Evolutionary conservation across 2,113 vertebrate genomes (phyloP).

Genomic region (Lepus americanus): DNA sequence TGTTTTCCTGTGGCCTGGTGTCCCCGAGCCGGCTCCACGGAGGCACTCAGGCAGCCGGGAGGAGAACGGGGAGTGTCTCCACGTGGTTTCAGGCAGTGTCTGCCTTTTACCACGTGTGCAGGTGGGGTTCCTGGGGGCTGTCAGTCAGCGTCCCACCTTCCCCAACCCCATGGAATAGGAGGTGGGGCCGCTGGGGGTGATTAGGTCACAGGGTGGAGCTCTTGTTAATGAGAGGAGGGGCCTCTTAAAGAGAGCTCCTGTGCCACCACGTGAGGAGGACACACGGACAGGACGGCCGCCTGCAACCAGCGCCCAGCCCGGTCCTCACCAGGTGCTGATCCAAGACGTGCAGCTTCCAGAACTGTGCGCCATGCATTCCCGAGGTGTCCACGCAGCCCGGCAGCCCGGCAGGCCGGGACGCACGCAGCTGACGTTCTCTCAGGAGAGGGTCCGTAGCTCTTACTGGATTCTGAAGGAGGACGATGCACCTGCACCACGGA

Average conservation of each 20-base stretch:
- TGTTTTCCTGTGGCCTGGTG: neutral
- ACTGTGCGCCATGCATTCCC: no score
- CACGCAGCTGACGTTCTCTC: fast-evolving
- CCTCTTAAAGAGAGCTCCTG: neutral
- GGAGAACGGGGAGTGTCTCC: fast-evolving
- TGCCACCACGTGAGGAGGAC: neutral
- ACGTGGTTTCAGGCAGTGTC: fast-evolving
- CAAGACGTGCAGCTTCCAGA: neutral
- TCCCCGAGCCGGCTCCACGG: fast-evolving
- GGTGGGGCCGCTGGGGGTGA: no score
- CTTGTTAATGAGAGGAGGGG: neutral
- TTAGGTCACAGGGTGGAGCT: neutral
- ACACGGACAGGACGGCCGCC: fast-evolving
- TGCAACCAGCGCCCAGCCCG: neutral
- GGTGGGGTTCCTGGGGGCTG: fast-evolving
- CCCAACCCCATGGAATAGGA: neutral
- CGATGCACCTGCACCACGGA: neutral
- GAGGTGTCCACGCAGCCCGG: no score
- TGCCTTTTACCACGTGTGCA: fast-evolving
- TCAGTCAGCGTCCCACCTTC: neutral
- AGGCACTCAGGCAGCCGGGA: neutral
- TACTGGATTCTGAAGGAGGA: no score
- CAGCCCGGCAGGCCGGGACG: no score
- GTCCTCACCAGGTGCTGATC: neutral
- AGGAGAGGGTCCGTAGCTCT: fast-evolving